Base-by-base conservation (phyloP, 2,797 vertebrate species). In the Molossus alvarezi region DNA sequence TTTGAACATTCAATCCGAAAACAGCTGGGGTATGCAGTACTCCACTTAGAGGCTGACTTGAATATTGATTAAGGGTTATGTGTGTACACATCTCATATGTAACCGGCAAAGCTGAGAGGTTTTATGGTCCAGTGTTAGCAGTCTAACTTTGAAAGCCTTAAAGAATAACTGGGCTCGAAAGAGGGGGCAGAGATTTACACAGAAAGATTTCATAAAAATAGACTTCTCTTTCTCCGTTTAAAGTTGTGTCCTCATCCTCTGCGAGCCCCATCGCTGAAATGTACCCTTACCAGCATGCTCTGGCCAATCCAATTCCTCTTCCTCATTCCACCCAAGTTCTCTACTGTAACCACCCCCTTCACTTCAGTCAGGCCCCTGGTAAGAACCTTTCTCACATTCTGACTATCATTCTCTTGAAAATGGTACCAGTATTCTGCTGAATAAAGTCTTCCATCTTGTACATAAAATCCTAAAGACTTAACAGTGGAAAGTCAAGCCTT, bases 121-220 rank as follows among this genome's bases (percentile, higher is more conserved):
- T 8, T 17, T 41, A 57, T 11, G 51, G 37, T 60, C 33, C 9
- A 5, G 4, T 29, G 64, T 88, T 58, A 79, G 11, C 37, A 64
- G 48, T 62, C 1, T 81, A 67, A 82, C 51, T 72, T 23, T 65
- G 62, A 77, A 72, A 77, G 9, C 20, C 10, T 41, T 81, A 27
- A 88, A 45, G 53, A 79, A 65, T 41, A 71, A 80, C n/a, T 62
- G 45, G 71, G 18, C 21, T 90, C 27, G 58, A 48, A 95, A 80
- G 18, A 87, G 5, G 13, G 8, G 7, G 8, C n/a, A 41, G 3
- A 53, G 25, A 69, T 75, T 79, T 84, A 60, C 79, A 29, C 12
- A 57, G 15, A 89, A 91, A 85, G 6, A 33, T 27, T 29, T 62
- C 45, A 89, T 77, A 69, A 75, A 91, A 79, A 62, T 21, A 81